Evolutionary conservation across 2,888 invertebrate species (phyloP).

Genomic region (Noctuana brunneofusca): DNA sequence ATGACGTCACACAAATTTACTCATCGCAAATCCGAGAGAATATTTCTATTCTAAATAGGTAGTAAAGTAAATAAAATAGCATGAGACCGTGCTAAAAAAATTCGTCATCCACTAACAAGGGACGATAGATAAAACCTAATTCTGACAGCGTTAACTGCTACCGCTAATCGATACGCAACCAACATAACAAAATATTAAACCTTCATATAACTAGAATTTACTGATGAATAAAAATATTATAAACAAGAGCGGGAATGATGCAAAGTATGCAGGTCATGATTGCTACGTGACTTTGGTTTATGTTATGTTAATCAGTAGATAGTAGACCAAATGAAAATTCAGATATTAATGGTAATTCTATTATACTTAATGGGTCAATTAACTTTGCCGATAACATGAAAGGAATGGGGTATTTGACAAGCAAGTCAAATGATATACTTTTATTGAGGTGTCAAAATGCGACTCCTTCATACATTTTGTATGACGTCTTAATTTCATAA

Average conservation of each 20-base stretch:
- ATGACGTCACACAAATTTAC: neutral
- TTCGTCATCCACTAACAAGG: neutral
- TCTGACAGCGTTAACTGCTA: neutral
- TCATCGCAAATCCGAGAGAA: neutral
- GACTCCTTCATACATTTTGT: too few species aligned
- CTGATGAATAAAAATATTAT: slow-evolving; percentile 49
- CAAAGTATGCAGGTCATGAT: slow-evolving; percentile 52
- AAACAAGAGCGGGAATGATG: slow-evolving; percentile 71
- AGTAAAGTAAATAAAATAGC: neutral
- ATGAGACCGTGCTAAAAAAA: neutral
- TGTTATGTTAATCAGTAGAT: neutral
- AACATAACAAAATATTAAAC: neutral
- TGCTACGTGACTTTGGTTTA: slow-evolving; percentile 49
- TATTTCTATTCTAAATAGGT: neutral
- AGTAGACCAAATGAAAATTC: too few species aligned
- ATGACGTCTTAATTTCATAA: too few species aligned
- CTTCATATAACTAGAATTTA: slow-evolving; percentile 10
- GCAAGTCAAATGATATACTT: too few species aligned
- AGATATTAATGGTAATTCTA: neutral
- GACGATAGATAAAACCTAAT: neutral
- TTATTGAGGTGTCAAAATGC: too few species aligned
- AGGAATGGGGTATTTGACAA: too few species aligned
- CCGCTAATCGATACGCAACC: neutral
- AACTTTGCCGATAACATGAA: neutral
- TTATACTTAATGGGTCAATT: neutral